A percentile compares a stretch with the other conserved stretches of the same genome.
These are phyloP conservation scores for Graptemys geographica DNA, from an alignment of 2,797 vertebrate genomes.

Conservation along the genomic window DNA sequence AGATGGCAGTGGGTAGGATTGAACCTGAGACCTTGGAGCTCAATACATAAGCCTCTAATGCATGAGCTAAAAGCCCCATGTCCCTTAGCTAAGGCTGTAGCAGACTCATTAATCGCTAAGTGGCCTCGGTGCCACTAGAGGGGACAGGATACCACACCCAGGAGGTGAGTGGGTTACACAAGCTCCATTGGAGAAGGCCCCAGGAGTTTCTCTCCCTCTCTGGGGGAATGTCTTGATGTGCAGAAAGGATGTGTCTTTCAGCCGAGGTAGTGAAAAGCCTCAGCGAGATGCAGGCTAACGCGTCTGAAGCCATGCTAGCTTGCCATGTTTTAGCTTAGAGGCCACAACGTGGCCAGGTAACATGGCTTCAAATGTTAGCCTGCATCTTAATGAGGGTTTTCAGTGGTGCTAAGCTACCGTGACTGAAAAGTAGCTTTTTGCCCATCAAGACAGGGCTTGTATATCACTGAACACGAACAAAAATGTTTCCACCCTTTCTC, in stretches of 20 bases:
- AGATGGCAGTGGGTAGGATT: too few species aligned
- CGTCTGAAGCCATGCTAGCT: not conserved
- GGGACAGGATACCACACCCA: too few species aligned
- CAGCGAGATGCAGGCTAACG: not conserved
- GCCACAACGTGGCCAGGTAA: too few species aligned
- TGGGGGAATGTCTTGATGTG: too few species aligned
- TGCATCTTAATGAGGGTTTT: not conserved
- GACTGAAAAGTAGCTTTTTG: not conserved
- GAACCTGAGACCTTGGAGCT: too few species aligned
- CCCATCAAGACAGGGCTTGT: not conserved
- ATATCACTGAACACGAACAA: fast-evolving
- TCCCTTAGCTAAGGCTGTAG: too few species aligned
- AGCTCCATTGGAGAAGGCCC: not conserved
- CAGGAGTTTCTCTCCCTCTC: not conserved
- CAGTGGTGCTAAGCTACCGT: not conserved
- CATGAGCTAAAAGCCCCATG: too few species aligned
- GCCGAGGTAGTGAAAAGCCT: not conserved
- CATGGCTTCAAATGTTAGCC: not conserved
- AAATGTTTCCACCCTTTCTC: not conserved
- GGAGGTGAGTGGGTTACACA: too few species aligned
- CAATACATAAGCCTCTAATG: too few species aligned
- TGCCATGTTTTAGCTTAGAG: not conserved
- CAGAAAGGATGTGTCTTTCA: too few species aligned
- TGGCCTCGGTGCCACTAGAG: too few species aligned
- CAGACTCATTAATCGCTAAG: too few species aligned